These are phyloP conservation scores for Pseudolaguvia tuberculata DNA, from an alignment of 2,113 vertebrate species.

Conservation along the genomic window DNA sequence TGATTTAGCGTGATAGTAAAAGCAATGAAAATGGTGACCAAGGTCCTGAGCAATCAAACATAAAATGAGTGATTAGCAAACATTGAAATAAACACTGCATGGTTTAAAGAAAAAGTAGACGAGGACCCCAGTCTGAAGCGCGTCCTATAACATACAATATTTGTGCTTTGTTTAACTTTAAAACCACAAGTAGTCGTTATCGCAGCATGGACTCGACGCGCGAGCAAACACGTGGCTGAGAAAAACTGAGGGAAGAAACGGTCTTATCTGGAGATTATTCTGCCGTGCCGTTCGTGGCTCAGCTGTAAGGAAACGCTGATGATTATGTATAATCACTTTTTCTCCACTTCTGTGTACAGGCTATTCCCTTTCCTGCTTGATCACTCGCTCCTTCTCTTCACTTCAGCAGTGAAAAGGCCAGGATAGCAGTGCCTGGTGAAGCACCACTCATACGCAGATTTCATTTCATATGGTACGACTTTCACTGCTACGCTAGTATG, in stretches of 20 bases:
- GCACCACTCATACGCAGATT: conserved; percentile 17
- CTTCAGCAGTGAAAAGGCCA: conserved; percentile 8
- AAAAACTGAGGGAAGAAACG: conserved; percentile 33
- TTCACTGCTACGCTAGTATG: neutral
- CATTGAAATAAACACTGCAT: conserved; percentile 81
- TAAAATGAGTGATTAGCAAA: conserved; percentile 72
- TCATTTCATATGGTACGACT: conserved; percentile 5
- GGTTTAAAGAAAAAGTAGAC: conserved; percentile 70
- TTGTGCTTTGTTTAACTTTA: conserved; percentile 78
- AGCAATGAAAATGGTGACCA: conserved; percentile 63
- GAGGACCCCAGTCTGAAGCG: conserved; percentile 61
- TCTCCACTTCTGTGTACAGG: conserved; percentile 29
- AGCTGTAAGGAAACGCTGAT: conserved; percentile 22
- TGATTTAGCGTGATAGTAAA: conserved; percentile 59
- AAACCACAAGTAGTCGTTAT: conserved; percentile 70
- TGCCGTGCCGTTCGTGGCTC: conserved; percentile 18
- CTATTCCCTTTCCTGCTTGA: conserved; percentile 40
- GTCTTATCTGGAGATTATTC: conserved; percentile 39
- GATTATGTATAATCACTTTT: conserved; percentile 39
- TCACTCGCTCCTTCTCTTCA: conserved; percentile 21
- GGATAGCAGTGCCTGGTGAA: conserved; percentile 15
- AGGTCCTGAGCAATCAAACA: conserved; percentile 71
- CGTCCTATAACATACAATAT: conserved; percentile 73
- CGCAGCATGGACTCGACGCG: conserved; percentile 60
- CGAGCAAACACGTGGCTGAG: conserved; percentile 38